Evolutionary conservation across 2,888 invertebrate genomes (phyloP).

Genomic region (Trissolcus japonicus): DNA sequence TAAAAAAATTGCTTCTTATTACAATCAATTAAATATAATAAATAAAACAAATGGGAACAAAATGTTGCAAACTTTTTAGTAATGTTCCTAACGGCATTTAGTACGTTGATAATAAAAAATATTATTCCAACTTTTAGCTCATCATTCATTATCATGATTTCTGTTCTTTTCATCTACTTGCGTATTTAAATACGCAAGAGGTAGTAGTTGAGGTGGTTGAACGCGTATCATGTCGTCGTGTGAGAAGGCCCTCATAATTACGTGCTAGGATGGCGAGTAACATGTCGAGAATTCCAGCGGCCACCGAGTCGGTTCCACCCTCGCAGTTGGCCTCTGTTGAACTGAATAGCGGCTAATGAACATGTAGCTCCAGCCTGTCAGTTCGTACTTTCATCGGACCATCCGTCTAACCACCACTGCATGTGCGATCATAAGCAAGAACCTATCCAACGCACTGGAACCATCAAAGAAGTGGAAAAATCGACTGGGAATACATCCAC

Average conservation of each 20-base stretch:
- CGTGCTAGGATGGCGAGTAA: constrained; percentile 69
- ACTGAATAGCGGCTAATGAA: constrained; percentile 76
- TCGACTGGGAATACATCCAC: constrained; percentile 37
- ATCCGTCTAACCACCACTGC: constrained; percentile 63
- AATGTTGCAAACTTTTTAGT: no score
- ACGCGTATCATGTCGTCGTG: constrained; percentile 31
- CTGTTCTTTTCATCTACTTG: constrained; percentile 26
- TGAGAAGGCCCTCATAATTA: constrained; percentile 69
- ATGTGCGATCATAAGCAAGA: constrained; percentile 63
- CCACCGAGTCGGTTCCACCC: constrained; percentile 71
- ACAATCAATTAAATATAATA: no score
- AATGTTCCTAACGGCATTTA: background rate
- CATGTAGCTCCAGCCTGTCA: constrained; percentile 71
- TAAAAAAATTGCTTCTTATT: no score
- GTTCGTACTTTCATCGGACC: constrained; percentile 60
- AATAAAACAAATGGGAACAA: no score
- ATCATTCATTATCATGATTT: constrained; percentile 1
- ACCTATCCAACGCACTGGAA: constrained; percentile 39
- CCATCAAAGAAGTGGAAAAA: constrained; percentile 48
- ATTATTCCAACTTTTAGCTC: constrained; percentile 12
- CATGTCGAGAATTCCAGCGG: constrained; percentile 73
- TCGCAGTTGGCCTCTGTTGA: constrained; percentile 71
- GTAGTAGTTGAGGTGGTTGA: constrained; percentile 25
- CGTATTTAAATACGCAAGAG: constrained; percentile 25
- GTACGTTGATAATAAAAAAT: background rate